Base-by-base conservation (phyloP, 2,113 vertebrate genomes). In the Ceyx margarethae region DNA sequence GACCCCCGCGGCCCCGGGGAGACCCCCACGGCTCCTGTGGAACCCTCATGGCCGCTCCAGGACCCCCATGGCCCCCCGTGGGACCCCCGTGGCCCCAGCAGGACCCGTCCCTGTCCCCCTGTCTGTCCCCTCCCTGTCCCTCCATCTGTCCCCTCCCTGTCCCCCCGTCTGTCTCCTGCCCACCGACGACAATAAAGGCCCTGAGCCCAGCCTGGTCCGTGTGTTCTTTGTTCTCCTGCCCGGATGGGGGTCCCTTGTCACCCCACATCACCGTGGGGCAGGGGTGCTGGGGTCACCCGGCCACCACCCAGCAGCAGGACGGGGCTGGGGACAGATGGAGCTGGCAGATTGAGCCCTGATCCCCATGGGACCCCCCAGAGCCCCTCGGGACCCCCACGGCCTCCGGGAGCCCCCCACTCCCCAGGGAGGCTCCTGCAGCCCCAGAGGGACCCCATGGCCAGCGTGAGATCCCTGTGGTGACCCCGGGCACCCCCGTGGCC, bases 191-290 rank as follows among this genome's bases (percentile, higher is more conserved):
- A 81, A 19, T 81, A 81, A 81, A 81, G 19, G 5, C 35, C 2
- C 67, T 9, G 19, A 53, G 46, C 57, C 67, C 57, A 60, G 6
- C 23, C 35, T 22, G 25, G 46, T 53, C 80, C 53, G 31, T 5
- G 10, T 23, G 3, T 53, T 46, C 46, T 82, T 53, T 29, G 3
- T 42, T 45, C 29, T 7, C 1, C 22, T 6, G 7, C 65, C 54
- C 6, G 1, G 4, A 16, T 9, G 9, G 6, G 37, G 35, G 16
- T 25, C 33, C 54, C 53, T 12, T 28, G 1, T 23, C 0, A 2
- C 45, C 66, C 65, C 65, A n/a, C 43, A 23, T 45, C 5, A 9
- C 45, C 11, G 2, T 13, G 54, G 56, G 66, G 14, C 60, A 22
- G 66, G 43, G 50, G 10, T 9, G 37, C n/a, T 4, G 13, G 42